Conservation (phyloP, 2,113 vertebrate genomes). For the Cebus imitator region DNA sequence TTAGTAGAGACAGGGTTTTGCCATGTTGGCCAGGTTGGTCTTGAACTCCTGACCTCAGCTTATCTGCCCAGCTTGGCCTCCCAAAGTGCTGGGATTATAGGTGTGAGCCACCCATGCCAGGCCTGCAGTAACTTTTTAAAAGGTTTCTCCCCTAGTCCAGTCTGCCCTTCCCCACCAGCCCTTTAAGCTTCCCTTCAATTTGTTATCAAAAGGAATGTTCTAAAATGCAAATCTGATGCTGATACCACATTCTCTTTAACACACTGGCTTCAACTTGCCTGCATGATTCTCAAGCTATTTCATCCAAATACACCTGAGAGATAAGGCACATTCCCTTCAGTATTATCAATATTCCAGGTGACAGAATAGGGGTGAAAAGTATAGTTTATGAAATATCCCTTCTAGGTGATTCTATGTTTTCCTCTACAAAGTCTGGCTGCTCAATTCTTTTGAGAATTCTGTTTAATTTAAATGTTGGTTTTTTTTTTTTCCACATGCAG, state of each 20-base stretch:
- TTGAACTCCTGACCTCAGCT: too few relatives aligned
- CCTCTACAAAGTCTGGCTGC: not conserved
- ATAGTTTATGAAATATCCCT: not conserved
- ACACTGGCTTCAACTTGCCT: not conserved
- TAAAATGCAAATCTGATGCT: not conserved
- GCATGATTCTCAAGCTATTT: not conserved
- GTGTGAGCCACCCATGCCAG: too few relatives aligned
- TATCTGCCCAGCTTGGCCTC: too few relatives aligned
- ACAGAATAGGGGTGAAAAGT: not conserved
- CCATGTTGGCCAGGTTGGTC: too few relatives aligned
- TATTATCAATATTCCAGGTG: too few relatives aligned
- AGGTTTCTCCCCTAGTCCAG: not conserved
- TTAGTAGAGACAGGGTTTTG: too few relatives aligned
- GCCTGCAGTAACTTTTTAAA: not conserved
- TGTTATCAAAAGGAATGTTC: not conserved
- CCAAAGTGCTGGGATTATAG: too few relatives aligned
- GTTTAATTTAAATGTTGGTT: not conserved
- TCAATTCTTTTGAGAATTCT: not conserved
- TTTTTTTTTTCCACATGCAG: not conserved
- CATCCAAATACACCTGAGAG: not conserved
- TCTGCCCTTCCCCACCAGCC: not conserved
- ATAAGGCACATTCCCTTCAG: not conserved
- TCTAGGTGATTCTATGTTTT: not conserved
- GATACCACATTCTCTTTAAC: not conserved
- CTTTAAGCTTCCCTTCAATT: not conserved